These are phyloP conservation scores for Labeo rohita DNA, from an alignment of 2,113 vertebrate genomes.

Conservation along the genomic window DNA sequence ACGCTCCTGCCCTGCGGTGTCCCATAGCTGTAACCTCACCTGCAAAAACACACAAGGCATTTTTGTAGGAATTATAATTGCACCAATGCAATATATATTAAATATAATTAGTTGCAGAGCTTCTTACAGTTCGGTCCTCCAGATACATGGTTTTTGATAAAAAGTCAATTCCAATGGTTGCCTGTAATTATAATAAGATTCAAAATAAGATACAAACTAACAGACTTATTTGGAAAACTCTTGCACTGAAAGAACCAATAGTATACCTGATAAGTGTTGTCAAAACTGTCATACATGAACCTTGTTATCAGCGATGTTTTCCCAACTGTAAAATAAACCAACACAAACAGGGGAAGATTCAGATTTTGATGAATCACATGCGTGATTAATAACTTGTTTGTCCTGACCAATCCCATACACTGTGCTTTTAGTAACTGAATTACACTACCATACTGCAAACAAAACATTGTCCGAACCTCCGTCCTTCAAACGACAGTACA, in stretches of 20 bases:
- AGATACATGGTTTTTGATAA: constrained; percentile 82
- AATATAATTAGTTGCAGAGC: constrained; percentile 32
- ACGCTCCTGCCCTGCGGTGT: constrained; percentile 59
- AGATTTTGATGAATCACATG: neutral
- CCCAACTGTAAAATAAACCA: constrained; percentile 73
- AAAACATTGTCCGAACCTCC: neutral
- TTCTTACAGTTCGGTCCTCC: constrained; percentile 79
- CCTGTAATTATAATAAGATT: constrained; percentile 63
- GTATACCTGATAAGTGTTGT: constrained; percentile 81
- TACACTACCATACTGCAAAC: neutral
- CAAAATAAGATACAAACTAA: neutral
- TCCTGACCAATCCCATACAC: neutral
- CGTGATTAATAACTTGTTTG: neutral
- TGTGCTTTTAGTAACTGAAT: constrained; percentile 6
- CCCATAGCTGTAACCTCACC: constrained; percentile 61
- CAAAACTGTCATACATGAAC: constrained; percentile 82
- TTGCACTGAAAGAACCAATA: neutral
- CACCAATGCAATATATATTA: neutral
- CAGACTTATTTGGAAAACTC: neutral
- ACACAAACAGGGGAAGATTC: neutral
- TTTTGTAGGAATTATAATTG: neutral
- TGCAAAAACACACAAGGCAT: constrained; percentile 9
- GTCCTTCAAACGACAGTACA: neutral
- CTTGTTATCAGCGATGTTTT: constrained; percentile 82
- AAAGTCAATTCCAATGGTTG: constrained; percentile 81